Evolutionary conservation across 2,888 invertebrate species (phyloP).

Genomic region (Troglohyphantes excavatus): DNA sequence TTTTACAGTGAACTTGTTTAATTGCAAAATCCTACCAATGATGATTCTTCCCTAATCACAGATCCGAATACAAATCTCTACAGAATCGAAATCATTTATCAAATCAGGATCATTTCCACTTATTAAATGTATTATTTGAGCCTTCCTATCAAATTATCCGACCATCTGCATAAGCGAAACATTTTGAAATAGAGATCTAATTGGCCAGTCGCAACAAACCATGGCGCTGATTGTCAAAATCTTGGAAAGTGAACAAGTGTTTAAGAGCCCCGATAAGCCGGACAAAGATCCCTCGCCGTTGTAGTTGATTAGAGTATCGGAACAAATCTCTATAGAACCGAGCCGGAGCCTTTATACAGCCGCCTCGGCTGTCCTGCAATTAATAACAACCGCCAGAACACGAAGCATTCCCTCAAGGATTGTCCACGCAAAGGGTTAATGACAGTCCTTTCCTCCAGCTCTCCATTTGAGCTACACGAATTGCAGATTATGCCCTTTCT

Average conservation of each 20-base stretch:
- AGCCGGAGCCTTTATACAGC: constrained; percentile 66
- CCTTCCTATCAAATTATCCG: not conserved
- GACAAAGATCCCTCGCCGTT: constrained; percentile 58
- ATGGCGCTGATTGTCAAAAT: constrained; percentile 70
- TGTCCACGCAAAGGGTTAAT: constrained; percentile 77
- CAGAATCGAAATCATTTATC: not conserved
- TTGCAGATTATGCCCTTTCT: constrained; percentile 78
- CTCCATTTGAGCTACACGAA: constrained; percentile 75
- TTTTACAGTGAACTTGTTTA: no score
- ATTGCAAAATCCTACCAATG: not conserved
- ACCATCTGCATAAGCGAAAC: not conserved
- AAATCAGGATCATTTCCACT: not conserved
- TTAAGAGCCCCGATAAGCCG: constrained; percentile 48
- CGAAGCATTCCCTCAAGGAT: constrained; percentile 74
- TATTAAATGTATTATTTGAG: constrained; percentile 1
- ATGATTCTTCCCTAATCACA: not conserved
- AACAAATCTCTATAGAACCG: constrained; percentile 65
- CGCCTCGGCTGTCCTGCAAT: constrained; percentile 76
- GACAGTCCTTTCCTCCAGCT: constrained; percentile 74
- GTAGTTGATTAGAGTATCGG: constrained; percentile 67
- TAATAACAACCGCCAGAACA: constrained; percentile 78
- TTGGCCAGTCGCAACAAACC: constrained; percentile 23
- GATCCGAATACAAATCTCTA: not conserved
- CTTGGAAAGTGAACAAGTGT: constrained; percentile 68
- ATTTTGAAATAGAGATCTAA: constrained; percentile 42